A percentile compares a stretch with the other conserved stretches of the same genome.
phyloP scores from a whole-genome alignment of 2,888 invertebrate species.

The Coleophora flavipennella region DNA sequence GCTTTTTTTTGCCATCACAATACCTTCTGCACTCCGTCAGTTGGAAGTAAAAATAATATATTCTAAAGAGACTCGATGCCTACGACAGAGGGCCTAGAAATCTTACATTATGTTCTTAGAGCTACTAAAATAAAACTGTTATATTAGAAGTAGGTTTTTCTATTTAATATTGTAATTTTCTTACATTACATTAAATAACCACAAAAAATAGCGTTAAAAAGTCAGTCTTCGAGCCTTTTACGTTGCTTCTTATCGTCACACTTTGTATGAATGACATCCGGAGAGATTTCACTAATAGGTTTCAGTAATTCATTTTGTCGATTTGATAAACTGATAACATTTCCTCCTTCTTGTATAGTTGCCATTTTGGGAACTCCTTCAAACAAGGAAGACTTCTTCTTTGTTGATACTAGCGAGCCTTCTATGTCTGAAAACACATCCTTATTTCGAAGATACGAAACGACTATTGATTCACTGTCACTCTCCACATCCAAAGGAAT shows the following conservation, averaged over 20 bases:
- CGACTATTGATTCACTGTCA: constrained; percentile 36
- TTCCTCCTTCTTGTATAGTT: constrained; percentile 39
- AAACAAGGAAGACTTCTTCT: constrained; percentile 37
- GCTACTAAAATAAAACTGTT: no score
- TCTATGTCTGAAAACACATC: constrained; percentile 23
- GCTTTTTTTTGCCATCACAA: no score
- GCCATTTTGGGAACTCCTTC: constrained; percentile 44
- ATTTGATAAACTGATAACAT: no score
- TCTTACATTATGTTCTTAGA: no score
- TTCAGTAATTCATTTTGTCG: not conserved
- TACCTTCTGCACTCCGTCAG: no score
- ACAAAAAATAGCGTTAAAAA: no score
- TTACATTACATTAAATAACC: no score
- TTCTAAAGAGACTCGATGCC: no score
- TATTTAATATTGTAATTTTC: no score
- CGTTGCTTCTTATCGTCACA: constrained; percentile 8
- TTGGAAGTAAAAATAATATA: no score
- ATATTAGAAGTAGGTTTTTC: no score
- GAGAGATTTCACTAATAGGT: constrained; percentile 2
- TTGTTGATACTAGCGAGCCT: constrained; percentile 24
- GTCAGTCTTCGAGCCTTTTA: not conserved
- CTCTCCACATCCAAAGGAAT: constrained; percentile 21
- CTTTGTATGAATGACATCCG: constrained; percentile 6
- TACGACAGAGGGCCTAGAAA: no score
- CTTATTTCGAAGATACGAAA: constrained; percentile 38